Conservation (phyloP, 2,888 invertebrate species). For the Drosophila falleni region DNA sequence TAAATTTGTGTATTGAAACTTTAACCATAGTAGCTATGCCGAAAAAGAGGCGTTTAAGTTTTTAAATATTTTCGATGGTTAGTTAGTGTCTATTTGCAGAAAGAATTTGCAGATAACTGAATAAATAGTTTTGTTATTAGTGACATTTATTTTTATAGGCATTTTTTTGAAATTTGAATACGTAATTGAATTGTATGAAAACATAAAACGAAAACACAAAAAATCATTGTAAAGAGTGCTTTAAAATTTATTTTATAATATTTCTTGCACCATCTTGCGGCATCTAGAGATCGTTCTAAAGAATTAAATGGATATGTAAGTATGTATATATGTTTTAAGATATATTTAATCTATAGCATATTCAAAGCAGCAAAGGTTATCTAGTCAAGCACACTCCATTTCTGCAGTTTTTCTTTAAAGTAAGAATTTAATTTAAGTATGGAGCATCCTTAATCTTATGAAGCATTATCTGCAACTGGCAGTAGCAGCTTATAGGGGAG, state of each 20-base stretch:
- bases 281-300: too few relatives aligned
- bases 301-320: too few relatives aligned
- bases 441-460: constrained; percentile 14
- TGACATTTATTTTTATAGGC: background rate
- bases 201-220: too few relatives aligned
- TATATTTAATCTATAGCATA: too few relatives aligned
- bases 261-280: too few relatives aligned
- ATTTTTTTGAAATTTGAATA: too few relatives aligned
- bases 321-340: too few relatives aligned
- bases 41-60: background rate
- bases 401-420: background rate
- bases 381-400: background rate
- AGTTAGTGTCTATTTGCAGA: background rate
- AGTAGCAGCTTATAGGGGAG: constrained; percentile 18
- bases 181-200: too few relatives aligned
- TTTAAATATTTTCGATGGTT: background rate
- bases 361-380: background rate
- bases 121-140: background rate
- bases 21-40: background rate
- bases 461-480: constrained; percentile 47
- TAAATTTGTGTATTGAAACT: background rate
- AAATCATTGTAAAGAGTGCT: too few relatives aligned
- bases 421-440: constrained; percentile 1
- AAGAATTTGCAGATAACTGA: background rate
- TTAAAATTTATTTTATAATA: too few relatives aligned